Base-by-base conservation (phyloP, 2,797 vertebrate species). In the Podarcis lilfordi region DNA sequence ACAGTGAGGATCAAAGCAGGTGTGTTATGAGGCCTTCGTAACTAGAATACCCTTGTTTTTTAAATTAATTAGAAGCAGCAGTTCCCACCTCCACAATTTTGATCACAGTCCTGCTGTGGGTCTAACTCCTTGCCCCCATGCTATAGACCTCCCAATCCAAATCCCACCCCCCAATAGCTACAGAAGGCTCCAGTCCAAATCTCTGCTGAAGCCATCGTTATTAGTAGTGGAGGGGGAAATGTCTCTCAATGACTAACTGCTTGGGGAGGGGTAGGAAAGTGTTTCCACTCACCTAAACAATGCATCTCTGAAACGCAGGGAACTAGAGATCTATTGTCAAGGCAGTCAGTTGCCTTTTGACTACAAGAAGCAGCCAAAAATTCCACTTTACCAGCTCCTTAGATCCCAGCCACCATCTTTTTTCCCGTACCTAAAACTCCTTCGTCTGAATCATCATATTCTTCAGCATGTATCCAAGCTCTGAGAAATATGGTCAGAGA, bases 371-470 rank as follows among this genome's bases (percentile, higher is more conserved):
- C 23, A 32, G 23, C 9, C 29, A 78, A 27, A 29, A 55, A 79
- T 69, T 40, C 85, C 23, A 69, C 43, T 40, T 68, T 8, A 29
- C 32, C n/a, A 61, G 32, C 21, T 55, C 61, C 55, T 59, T 76
- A 37, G 23, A 29, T 13, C 59, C 43, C 50, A 29, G 77, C 15
- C 35, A 40, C 17, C n/a, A 50, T 27, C 10, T 43, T 76, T 43
- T 86, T 81, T 0, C 61, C 76, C 0, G 35, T 86, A 25, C 29
- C 83, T 0, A 0, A 66, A 90, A 76, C 50, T 69, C 80, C 88
- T 91, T 27, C 90, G 88, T 79, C 27, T 75, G 89, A 90, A 91
- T 87, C 66, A 29, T 91, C 86, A 75, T 6, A 25, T 77, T 35
- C 59, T 82, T 75, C 43, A 55, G 23, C 32, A 8, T 84, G 59